A percentile compares a stretch with the other conserved stretches of the same genome.
These are phyloP conservation scores for Isotomurus palustris DNA, from an alignment of 2,888 invertebrate species.

Conservation along the genomic window DNA sequence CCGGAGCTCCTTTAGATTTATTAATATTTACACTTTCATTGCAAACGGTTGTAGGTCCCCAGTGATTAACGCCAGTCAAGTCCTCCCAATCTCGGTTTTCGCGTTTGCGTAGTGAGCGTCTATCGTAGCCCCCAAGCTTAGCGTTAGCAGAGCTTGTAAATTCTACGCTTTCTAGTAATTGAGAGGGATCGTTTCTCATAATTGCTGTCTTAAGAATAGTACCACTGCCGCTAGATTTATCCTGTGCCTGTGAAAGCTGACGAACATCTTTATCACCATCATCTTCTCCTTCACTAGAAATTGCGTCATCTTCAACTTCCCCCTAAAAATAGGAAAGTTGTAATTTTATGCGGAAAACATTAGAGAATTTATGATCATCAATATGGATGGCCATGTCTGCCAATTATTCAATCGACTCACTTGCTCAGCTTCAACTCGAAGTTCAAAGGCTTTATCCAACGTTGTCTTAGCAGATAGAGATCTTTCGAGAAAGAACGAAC, in stretches of 20 bases:
- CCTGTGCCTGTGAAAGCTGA: too few relatives aligned
- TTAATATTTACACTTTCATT: constrained; percentile 1
- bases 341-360: background rate
- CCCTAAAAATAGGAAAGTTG: constrained; percentile 20
- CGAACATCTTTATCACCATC: constrained; percentile 18
- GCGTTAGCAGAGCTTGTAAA: too few relatives aligned
- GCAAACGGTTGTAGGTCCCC: constrained; percentile 1
- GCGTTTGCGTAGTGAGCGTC: background rate
- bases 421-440: constrained; percentile 62
- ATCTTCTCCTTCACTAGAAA: constrained; percentile 43
- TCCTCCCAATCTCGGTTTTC: background rate
- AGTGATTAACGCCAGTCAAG: background rate
- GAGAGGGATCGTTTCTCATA: background rate
- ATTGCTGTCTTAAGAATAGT: background rate
- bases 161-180: too few relatives aligned
- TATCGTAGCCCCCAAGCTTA: too few relatives aligned
- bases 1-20: too few relatives aligned
- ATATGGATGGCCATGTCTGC: too few relatives aligned
- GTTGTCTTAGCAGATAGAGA: constrained; percentile 90
- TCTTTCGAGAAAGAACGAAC: constrained; percentile 80
- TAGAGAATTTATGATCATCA: too few relatives aligned
- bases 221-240: background rate
- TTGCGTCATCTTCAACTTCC: constrained; percentile 42
- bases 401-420: too few relatives aligned
- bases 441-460: constrained; percentile 69